A percentile compares a stretch with the other conserved stretches of the same genome.
Evolutionary conservation across 2,888 invertebrate genomes (phyloP).

Genomic region (Dilophus febrilis): DNA sequence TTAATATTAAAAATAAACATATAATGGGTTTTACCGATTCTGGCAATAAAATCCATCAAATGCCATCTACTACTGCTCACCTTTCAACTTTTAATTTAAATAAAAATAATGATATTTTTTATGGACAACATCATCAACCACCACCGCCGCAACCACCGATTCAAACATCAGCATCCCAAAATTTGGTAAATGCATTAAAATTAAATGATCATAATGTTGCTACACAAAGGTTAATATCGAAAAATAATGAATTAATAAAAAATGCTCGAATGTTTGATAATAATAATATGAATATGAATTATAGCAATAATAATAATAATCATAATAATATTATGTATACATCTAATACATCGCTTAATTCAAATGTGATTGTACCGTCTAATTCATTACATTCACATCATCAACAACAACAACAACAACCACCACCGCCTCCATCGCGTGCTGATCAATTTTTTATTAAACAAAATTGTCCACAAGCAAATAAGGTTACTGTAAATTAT

Average conservation of each 20-base stretch:
- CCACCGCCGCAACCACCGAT: too few relatives aligned
- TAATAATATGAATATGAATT: neutral
- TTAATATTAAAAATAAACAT: neutral
- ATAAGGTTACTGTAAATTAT: constrained; percentile 5
- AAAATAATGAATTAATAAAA: constrained; percentile 1
- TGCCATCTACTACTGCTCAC: neutral
- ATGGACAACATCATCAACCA: too few relatives aligned
- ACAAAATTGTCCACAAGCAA: constrained; percentile 5
- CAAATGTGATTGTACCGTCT: neutral
- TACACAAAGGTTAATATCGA: neutral
- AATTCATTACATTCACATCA: constrained; percentile 18
- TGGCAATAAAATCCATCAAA: neutral
- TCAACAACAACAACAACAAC: constrained; percentile 20
- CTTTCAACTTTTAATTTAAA: too few relatives aligned
- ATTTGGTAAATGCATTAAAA: too few relatives aligned
- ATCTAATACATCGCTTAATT: too few relatives aligned
- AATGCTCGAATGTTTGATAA: neutral
- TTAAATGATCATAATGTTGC: neutral
- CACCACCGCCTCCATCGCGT: constrained; percentile 9
- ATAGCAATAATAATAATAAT: neutral
- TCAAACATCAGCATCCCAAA: too few relatives aligned
- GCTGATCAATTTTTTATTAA: constrained; percentile 4
- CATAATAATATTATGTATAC: neutral
- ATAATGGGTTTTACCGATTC: neutral
- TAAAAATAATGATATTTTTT: too few relatives aligned